These are phyloP conservation scores for Caenorhabditis doughertyi DNA, from an alignment of 2,888 invertebrate genomes.

Conservation along the genomic window DNA sequence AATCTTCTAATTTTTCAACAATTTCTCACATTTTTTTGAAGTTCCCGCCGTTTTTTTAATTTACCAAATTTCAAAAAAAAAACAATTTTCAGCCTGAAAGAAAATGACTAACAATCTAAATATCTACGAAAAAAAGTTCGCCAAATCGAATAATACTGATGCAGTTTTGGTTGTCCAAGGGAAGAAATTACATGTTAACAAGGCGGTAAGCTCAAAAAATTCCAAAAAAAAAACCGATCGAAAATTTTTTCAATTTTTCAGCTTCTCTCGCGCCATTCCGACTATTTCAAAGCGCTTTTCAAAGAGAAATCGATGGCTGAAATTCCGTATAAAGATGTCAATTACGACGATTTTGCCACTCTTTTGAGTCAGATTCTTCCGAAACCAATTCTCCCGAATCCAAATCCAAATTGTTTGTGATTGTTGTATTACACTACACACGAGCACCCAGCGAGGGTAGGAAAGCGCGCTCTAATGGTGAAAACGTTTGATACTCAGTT, in stretches of 20 bases:
- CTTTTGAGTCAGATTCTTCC: not conserved
- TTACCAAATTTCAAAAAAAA: too few species aligned
- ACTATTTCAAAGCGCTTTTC: constrained; percentile 11
- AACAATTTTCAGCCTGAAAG: not conserved
- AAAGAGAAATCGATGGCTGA: constrained; percentile 22
- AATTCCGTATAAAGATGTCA: constrained; percentile 5
- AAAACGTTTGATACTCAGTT: too few species aligned
- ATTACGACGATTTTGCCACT: not conserved
- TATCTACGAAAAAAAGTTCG: not conserved
- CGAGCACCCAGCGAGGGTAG: too few species aligned
- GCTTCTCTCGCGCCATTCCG: not conserved
- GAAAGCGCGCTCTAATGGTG: too few species aligned
- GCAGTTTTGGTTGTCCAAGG: constrained; percentile 62
- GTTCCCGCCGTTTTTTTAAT: too few species aligned
- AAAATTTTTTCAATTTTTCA: not conserved
- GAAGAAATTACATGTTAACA: constrained; percentile 7
- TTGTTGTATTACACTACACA: too few species aligned
- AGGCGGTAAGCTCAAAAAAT: not conserved
- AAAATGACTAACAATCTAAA: not conserved
- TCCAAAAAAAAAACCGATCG: not conserved
- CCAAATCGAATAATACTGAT: constrained; percentile 62
- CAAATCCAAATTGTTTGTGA: too few species aligned
- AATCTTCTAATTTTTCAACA: too few species aligned
- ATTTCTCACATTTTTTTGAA: too few species aligned
- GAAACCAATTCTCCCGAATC: not conserved